phyloP scores from a whole-genome alignment of 2,888 invertebrate genomes.

The Synergus umbraculus region DNA sequence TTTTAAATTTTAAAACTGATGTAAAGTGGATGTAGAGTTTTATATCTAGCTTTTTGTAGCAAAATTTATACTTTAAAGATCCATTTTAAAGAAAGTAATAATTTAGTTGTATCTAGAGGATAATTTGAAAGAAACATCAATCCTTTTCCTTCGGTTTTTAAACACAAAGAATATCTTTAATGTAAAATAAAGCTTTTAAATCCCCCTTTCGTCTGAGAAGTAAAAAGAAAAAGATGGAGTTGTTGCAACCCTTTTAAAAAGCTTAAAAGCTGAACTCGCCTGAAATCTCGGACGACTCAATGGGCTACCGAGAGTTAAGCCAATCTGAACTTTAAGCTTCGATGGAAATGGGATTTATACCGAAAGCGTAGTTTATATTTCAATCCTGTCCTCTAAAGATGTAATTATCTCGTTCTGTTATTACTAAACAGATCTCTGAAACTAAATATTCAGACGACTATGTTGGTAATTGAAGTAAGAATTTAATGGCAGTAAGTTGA shows the following conservation, averaged over 20 bases:
- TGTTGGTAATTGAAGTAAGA: not conserved
- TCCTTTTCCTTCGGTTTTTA: not conserved
- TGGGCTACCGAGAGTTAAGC: conserved; percentile 31
- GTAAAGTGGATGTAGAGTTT: not conserved
- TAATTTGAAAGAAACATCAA: not conserved
- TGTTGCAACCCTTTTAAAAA: conserved; percentile 30
- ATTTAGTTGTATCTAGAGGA: not conserved
- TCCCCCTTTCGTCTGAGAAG: conserved; percentile 7
- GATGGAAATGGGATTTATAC: conserved; percentile 29
- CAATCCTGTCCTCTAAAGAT: conserved; percentile 1
- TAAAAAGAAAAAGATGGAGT: conserved; percentile 9
- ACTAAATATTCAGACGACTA: not conserved
- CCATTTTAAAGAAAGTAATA: no score
- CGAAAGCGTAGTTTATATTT: conserved; percentile 16
- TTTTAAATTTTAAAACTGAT: not conserved
- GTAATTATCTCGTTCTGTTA: not conserved
- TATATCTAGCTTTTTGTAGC: not conserved
- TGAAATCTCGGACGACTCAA: conserved; percentile 30
- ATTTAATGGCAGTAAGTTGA: conserved; percentile 19
- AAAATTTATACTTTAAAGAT: no score
- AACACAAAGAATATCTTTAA: not conserved
- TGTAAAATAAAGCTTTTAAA: not conserved
- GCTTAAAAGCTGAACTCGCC: conserved; percentile 32
- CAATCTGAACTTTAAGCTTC: conserved; percentile 35
- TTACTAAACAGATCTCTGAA: not conserved